Base-by-base conservation (phyloP, 2,888 invertebrate species). In the Beris chalybata region DNA sequence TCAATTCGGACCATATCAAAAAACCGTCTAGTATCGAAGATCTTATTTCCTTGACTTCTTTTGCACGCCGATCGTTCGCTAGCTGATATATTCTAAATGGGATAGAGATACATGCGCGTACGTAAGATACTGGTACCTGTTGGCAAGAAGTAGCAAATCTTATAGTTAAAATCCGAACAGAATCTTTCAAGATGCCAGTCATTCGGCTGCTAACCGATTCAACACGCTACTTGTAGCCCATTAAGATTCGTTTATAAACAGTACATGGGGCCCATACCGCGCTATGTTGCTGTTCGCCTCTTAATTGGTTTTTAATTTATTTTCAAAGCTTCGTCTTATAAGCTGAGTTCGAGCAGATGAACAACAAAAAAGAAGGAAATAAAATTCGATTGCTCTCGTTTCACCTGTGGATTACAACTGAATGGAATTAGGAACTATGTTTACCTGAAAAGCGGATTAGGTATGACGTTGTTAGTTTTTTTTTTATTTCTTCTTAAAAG, bases 201-300 rank as follows among this genome's bases (percentile, higher is more conserved):
- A 67, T 48, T 65, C 58, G 54, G 59, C 55, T 65, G 59, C 64
- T 67, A 67, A 67, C 67, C 67, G 58, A 67, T 67, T 67, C 67
- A 67, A 65, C 65, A 65, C 67, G 67, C 67, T 67, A 65, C 67
- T 67, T 67, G 61, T 52, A 59, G 13, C 59, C 67, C 64, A 67
- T 67, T 67, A 67, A 65, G 61, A 61, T 65, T 64, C 65, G 64
- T 54, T 67, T 64, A 52, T 32, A 52, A 53, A 64, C 54, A 53
- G 53, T 30, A 31, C 53, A 31, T 38, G 53, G 7, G 58, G 63
- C 38, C n/a, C 9, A 12, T 12, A 44, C 57, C 29, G 15, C 5
- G 38, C 38, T 43, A 43, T 32, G 63, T 13, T 52, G 31, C 48
- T 63, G 53, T 64, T 45, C 38, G 15, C 45, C 29, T 48, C 44